Conservation (phyloP, 2,888 invertebrate species). For the Poecilobothrus nobilitatus region DNA sequence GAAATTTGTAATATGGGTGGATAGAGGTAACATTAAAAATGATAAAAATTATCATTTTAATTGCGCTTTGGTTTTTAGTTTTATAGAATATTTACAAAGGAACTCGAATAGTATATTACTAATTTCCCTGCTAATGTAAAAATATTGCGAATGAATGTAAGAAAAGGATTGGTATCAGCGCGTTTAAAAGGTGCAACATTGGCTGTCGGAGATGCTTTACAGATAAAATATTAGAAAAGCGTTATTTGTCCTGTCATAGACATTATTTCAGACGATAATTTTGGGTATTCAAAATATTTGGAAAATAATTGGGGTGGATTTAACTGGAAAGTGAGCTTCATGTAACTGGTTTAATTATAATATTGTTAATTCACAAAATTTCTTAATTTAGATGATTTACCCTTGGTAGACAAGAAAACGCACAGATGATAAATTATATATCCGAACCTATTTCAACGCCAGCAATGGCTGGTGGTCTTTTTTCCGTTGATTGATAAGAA, state of each 20-base stretch:
- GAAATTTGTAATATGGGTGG: conserved; percentile 88
- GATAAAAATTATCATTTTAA: neutral
- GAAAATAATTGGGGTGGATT: conserved; percentile 98
- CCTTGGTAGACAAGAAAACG: conserved; percentile 50
- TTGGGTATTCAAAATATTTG: conserved; percentile 81
- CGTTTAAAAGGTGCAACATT: conserved; percentile 66
- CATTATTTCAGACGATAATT: conserved; percentile 90
- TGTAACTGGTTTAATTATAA: conserved; percentile 26
- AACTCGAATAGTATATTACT: conserved; percentile 59
- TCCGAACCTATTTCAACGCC: conserved; percentile 72
- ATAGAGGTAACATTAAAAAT: conserved; percentile 56
- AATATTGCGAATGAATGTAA: conserved; percentile 55
- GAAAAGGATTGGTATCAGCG: conserved; percentile 75
- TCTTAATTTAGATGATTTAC: conserved; percentile 54
- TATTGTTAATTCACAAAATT: neutral
- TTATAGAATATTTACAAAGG: conserved; percentile 52
- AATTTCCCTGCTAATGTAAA: conserved; percentile 54
- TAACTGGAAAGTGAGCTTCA: conserved; percentile 92
- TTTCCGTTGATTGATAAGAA: conserved; percentile 73
- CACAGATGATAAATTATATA: conserved; percentile 60
- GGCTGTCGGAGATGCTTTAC: conserved; percentile 61
- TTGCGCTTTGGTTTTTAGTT: conserved; percentile 4
- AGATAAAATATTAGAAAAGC: conserved; percentile 43
- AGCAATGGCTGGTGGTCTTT: conserved; percentile 87
- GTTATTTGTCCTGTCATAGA: conserved; percentile 68